A percentile compares a stretch with the other conserved stretches of the same genome.
Evolutionary conservation across 2,888 invertebrate genomes (phyloP).

Genomic region (Lamellibrachia columna): DNA sequence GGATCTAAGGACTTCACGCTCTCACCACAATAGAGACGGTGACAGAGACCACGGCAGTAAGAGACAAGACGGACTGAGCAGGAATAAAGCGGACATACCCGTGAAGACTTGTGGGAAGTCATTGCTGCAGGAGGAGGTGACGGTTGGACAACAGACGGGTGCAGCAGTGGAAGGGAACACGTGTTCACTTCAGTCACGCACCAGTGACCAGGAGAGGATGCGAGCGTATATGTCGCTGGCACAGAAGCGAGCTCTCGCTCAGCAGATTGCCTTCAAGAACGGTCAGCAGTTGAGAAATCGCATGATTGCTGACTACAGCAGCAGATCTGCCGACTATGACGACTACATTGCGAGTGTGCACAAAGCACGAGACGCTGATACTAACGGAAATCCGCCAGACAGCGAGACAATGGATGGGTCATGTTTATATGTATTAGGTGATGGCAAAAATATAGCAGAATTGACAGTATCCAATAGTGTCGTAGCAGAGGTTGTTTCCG

Average conservation of each 20-base stretch:
- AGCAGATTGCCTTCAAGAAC: not conserved
- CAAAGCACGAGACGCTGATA: not conserved
- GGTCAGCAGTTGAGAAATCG: conserved; percentile 9
- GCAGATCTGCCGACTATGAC: not conserved
- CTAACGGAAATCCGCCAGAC: not conserved
- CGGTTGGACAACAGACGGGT: not conserved
- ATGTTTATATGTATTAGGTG: not conserved
- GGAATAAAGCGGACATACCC: not conserved
- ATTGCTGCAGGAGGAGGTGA: not conserved
- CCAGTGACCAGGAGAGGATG: not conserved
- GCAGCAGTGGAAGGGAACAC: not conserved
- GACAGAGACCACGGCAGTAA: not conserved
- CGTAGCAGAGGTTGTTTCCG: not conserved
- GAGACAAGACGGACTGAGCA: not conserved
- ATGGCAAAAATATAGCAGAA: not conserved
- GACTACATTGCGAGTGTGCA: not conserved
- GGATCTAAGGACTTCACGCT: not conserved
- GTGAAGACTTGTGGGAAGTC: not conserved
- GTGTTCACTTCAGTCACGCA: not conserved
- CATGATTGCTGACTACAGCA: not conserved
- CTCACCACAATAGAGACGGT: not conserved
- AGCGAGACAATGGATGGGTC: not conserved
- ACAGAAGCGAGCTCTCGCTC: not conserved
- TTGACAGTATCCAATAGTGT: not conserved
- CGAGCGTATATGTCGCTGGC: not conserved